Evolutionary conservation across 1,140 invertebrate species (phyloP).

Genomic region (Lepidostoma basale): DNA sequence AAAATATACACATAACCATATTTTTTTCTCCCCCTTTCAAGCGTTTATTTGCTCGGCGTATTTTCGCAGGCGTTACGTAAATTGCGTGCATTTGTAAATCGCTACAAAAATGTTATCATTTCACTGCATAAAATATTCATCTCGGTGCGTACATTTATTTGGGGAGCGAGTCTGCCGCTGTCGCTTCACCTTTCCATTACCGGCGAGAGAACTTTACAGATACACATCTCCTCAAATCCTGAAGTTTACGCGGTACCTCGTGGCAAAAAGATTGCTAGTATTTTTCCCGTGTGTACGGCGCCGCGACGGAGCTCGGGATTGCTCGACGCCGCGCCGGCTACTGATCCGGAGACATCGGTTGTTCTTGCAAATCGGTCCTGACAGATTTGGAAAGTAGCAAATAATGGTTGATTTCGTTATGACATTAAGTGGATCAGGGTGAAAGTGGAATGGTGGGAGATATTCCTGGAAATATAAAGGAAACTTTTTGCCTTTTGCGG

Average conservation of each 20-base stretch:
- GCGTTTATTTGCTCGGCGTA: slow-evolving; percentile 13
- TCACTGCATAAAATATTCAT: slow-evolving; percentile 17
- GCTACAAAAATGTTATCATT: background rate
- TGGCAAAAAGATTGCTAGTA: background rate
- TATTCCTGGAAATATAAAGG: slow-evolving; percentile 8
- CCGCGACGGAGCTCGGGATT: background rate
- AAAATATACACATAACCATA: too few relatives aligned
- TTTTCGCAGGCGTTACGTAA: background rate
- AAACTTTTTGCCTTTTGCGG: background rate
- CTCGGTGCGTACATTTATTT: slow-evolving; percentile 4
- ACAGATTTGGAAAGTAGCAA: slow-evolving; percentile 42
- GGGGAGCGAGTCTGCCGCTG: slow-evolving; percentile 3
- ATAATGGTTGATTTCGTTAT: slow-evolving; percentile 44
- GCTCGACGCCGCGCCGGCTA: background rate
- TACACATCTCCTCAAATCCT: background rate
- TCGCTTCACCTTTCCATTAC: slow-evolving; percentile 19
- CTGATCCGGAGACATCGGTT: background rate
- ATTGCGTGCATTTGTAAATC: slow-evolving; percentile 14
- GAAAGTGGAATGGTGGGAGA: slow-evolving; percentile 3
- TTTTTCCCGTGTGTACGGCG: background rate
- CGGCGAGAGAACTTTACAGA: slow-evolving; percentile 1
- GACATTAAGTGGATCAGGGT: slow-evolving; percentile 39
- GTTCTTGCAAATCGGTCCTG: slow-evolving; percentile 16
- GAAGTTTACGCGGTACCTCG: background rate
- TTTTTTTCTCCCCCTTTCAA: slow-evolving; percentile 4